Evolutionary conservation across 2,888 invertebrate species (phyloP), one percentile per base, ranked within the genome.

Genomic region (Lepidocyrtinus sp.): DNA sequence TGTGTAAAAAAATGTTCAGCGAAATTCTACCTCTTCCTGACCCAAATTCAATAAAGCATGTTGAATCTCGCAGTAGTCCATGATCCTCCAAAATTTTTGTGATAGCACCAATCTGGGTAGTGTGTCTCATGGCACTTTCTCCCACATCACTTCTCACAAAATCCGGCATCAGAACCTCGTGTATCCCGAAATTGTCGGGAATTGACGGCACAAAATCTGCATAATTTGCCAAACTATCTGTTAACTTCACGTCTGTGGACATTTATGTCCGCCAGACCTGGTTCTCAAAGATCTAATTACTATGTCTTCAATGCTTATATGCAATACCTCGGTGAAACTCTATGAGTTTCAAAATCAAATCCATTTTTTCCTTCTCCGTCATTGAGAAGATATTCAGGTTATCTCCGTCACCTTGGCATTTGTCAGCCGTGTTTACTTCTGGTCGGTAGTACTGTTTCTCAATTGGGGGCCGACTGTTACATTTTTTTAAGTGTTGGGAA

Each of bases 1-100:
- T 75, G 27, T n/a, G 17, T 25, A n/a, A 62, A 75, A 22, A 21
- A 70, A 75, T 45, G 27, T 21, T 9, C 9, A 9, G 15, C 22
- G 76, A 63, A 1, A 17, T 77, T 27, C 55, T 87, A 92, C 95
- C 96, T 91, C 94, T 95, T n/a, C 96, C 96, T 12, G 96, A 96
- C 0, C 96, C 96, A 87, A 96, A 93, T 88, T 97, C 97, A 77
- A 96, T 91, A 86, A 92, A 96, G 88, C 94, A 94, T 0, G 93
- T 93, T 22, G 90, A 88, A 9, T 92, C 89, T 12, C 87, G 87
- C 0, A 94, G 89, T 55, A 96, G 90, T 0, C 91, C 89, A 80
- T 91, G 90, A 0, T 90, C 88, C 75, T 93, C 91, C 61, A 95
- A 89, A 74, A 94, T 91, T 55, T 93, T 93, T 77, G 97, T 89